Base-by-base conservation (phyloP, 2,888 invertebrate genomes). In the Drosophila formosana region DNA sequence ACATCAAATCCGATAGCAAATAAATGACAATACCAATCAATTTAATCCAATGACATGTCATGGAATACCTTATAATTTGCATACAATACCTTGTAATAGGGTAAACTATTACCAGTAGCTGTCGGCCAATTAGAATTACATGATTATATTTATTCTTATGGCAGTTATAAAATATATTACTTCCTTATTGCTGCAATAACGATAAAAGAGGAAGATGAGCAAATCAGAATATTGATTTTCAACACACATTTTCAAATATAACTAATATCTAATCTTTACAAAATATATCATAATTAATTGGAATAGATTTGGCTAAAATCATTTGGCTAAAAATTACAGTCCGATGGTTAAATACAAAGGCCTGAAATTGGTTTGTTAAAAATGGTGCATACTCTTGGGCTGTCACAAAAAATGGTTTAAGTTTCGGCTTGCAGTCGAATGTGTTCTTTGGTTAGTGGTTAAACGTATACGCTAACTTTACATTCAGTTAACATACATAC, bases 1-100 rank as follows among this genome's bases (percentile, higher is more conserved):
- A 34, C 41, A 23, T 37, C 64, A 45, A 34, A 28, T 28, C 43
- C 13, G 75, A 52, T 75, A 71, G 37, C 75, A 57, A 28, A 46
- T 60, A 56, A 52, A 32, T 43, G 51, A 49, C 41, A 51, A 52
- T n/a, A 23, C n/a, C 28, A 57, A 62, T 62, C 51, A 66, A 47
- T 50, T 75, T 34, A 53, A 47, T 50, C 8, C 47, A 52, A 9
- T 47, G 51, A 50, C 43, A 46, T 41, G 34, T 26, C 50, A 57
- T 49, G 49, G 26, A 25, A 57, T 50, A 45, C 30, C 25, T 26
- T 49, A 32, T 39, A 8, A 64, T 64, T 57, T 64, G 34, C 63
- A 57, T 57, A 57, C 57, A 57, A 64, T 57, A 50, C 56, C 47
- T 41, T 63, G 57, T 56, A 34, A 56, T 45, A 5, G n/a, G 32